Conservation (phyloP, 1,140 invertebrate genomes). For the Caligus rogercresseyi region DNA sequence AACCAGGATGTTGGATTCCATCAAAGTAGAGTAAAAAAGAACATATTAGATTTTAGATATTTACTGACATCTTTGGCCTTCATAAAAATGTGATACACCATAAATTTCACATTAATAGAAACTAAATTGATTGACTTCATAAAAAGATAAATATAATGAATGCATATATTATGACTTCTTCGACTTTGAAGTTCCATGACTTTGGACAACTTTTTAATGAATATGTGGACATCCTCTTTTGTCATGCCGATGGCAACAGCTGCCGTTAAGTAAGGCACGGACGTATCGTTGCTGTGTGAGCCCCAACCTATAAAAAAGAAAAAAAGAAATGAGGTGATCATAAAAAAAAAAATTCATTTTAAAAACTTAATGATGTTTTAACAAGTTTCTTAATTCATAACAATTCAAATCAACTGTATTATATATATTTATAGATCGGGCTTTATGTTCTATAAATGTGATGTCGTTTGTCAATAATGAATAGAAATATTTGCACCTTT, state of each 20-base stretch:
- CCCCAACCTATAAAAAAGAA: conserved; percentile 42
- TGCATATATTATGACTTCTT: neutral
- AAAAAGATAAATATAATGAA: no score
- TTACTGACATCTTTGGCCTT: no score
- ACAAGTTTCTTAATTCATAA: conserved; percentile 1
- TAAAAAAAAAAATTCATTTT: neutral
- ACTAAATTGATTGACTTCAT: no score
- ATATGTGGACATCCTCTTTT: conserved; percentile 43
- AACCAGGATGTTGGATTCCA: no score
- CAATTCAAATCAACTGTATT: neutral
- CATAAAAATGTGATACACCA: no score
- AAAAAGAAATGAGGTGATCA: neutral
- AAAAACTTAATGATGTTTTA: neutral
- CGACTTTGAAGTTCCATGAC: conserved; percentile 25
- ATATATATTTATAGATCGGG: no score
- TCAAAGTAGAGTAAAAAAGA: no score
- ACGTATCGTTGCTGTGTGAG: conserved; percentile 42
- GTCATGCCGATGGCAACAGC: conserved; percentile 51
- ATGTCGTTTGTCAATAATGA: no score
- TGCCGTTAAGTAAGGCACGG: conserved; percentile 46
- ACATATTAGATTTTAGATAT: no score
- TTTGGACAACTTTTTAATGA: conserved; percentile 44
- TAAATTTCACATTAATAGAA: no score
- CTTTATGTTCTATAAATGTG: no score
- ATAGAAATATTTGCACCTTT: no score